A percentile compares a stretch with the other conserved stretches of the same genome.
Conservation (phyloP, 2,797 vertebrate species). For the Aphelocoma californica region DNA sequence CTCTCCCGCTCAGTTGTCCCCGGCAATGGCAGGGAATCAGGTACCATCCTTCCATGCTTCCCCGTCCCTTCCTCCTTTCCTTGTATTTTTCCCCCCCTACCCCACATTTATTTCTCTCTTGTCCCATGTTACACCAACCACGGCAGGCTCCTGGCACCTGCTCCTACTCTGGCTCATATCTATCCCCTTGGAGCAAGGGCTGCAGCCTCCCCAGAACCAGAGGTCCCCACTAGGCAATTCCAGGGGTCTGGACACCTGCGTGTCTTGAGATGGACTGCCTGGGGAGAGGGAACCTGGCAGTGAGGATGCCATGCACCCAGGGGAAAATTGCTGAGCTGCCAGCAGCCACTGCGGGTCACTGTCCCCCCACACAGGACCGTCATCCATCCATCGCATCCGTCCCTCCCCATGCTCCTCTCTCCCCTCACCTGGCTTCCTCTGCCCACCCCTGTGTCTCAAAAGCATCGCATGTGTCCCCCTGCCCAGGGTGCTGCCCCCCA, state of each 20-base stretch:
- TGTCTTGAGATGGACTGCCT: neutral
- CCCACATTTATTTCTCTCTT: neutral
- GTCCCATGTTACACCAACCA: neutral
- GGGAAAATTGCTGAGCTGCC: neutral
- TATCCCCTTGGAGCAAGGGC: neutral
- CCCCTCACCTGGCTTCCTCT: neutral
- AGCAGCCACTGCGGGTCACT: constrained; percentile 9
- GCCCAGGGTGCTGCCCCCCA: neutral
- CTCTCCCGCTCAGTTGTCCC: rapidly evolving
- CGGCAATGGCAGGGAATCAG: neutral
- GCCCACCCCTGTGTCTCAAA: neutral
- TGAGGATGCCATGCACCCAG: neutral
- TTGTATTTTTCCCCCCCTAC: rapidly evolving
- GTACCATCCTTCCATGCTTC: neutral
- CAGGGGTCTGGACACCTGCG: neutral
- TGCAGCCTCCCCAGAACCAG: neutral
- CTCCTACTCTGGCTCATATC: neutral
- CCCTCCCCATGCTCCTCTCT: neutral
- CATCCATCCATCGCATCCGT: rapidly evolving
- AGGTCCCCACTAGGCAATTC: neutral
- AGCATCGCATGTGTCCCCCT: neutral
- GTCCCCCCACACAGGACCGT: neutral
- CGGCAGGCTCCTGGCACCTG: neutral
- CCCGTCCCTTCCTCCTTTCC: neutral
- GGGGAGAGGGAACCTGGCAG: neutral